Conservation (phyloP, 2,888 invertebrate species). For the Harmothoe impar region DNA sequence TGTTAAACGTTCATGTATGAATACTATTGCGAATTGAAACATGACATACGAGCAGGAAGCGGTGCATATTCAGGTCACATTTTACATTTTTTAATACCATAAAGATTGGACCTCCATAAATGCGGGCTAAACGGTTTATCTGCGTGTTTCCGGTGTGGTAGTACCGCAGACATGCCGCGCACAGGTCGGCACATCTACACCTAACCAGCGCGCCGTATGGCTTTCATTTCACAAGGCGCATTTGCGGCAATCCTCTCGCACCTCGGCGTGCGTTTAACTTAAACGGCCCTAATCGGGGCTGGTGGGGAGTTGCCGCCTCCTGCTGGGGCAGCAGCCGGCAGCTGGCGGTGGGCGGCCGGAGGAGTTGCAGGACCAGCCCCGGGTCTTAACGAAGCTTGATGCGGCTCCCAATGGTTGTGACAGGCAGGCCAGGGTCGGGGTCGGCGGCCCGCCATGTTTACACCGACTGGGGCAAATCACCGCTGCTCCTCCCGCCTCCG, state of each 20-base stretch:
- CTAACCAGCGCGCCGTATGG: constrained; percentile 14
- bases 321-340: constrained; percentile 15
- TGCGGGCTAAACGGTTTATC: neutral
- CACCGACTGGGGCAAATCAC: constrained; percentile 60
- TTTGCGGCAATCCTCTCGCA: constrained; percentile 52
- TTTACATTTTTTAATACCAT: too few relatives aligned
- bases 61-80: too few relatives aligned
- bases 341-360: constrained; percentile 56
- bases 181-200: neutral
- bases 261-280: constrained; percentile 49
- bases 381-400: constrained; percentile 56
- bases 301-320: constrained; percentile 56
- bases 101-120: too few relatives aligned
- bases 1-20: too few relatives aligned
- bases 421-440: constrained; percentile 35
- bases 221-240: constrained; percentile 40
- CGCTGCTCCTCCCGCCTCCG: constrained; percentile 14
- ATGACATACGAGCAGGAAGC: too few relatives aligned
- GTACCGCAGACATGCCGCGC: neutral
- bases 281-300: constrained; percentile 56
- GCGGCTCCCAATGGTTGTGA: constrained; percentile 55
- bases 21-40: too few relatives aligned
- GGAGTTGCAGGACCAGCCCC: constrained; percentile 19
- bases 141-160: neutral
- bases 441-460: constrained; percentile 49